Percentiles rank a stretch among this genome's conserved stretches.
Conservation (phyloP, 2,888 invertebrate species). For the Mythimna vitellina region DNA sequence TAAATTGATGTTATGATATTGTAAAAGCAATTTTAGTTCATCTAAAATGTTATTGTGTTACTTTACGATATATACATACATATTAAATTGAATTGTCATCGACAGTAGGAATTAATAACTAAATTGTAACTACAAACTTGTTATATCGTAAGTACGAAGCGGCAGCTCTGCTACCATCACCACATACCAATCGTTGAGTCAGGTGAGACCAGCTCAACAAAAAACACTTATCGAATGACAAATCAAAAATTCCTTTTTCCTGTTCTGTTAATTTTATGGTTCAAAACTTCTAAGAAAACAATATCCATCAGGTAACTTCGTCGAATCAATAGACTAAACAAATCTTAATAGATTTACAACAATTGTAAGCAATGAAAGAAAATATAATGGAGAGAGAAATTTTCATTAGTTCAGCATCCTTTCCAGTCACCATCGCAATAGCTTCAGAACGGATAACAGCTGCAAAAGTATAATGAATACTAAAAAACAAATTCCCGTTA, state of each 20-base stretch:
- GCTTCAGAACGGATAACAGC: slow-evolving; percentile 47
- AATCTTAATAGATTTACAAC: slow-evolving; percentile 32
- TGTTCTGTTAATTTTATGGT: no score
- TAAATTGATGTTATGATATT: slow-evolving; percentile 46
- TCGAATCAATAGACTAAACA: slow-evolving; percentile 9
- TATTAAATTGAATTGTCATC: no score
- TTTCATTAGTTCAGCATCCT: slow-evolving; percentile 43
- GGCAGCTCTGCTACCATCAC: no score
- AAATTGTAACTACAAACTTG: no score
- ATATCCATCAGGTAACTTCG: no score
- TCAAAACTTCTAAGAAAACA: no score
- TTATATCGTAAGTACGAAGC: no score
- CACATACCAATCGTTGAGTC: no score
- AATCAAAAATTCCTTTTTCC: no score
- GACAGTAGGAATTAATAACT: no score
- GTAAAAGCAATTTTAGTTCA: slow-evolving; percentile 54
- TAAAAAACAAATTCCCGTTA: slow-evolving; percentile 67
- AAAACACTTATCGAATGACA: no score
- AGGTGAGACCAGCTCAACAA: no score
- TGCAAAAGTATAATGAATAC: slow-evolving; percentile 67
- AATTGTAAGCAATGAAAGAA: slow-evolving; percentile 35
- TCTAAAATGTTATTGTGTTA: slow-evolving; percentile 41
- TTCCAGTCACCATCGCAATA: slow-evolving; percentile 43
- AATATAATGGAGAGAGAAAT: slow-evolving; percentile 41
- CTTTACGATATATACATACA: slow-evolving; percentile 8